phyloP scores from a whole-genome alignment of 2,113 vertebrate genomes.

The Clarias batrachus region DNA sequence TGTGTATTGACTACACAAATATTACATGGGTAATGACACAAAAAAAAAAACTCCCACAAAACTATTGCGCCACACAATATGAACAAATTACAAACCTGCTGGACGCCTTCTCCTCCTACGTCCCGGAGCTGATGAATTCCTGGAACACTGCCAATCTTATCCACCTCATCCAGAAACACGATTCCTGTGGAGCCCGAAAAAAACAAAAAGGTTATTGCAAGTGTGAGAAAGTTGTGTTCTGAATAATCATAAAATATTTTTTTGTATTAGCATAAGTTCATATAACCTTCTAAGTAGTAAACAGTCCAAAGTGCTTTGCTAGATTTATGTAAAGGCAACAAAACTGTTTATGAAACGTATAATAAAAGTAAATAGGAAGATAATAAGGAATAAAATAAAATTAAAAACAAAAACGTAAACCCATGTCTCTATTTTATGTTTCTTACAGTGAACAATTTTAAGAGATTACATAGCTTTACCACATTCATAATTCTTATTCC shows the following conservation, averaged over 20 bases:
- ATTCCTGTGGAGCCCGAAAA: constrained; percentile 71
- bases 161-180: constrained; percentile 90
- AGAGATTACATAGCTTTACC: neutral
- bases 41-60: neutral
- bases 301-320: neutral
- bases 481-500: too few relatives aligned
- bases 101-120: constrained; percentile 88
- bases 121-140: constrained; percentile 88
- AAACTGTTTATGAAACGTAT: neutral
- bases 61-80: neutral
- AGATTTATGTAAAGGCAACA: neutral
- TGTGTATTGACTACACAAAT: neutral
- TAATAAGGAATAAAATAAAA: neutral
- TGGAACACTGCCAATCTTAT: constrained; percentile 90
- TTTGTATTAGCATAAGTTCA: neutral
- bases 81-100: constrained; percentile 75
- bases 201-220: neutral
- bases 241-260: neutral
- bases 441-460: neutral
- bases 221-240: neutral
- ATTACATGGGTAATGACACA: neutral
- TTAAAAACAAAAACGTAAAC: neutral
- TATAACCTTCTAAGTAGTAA: neutral
- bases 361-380: neutral
- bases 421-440: neutral